phyloP scores from a whole-genome alignment of 2,113 vertebrate genomes.

The Leucoraja erinaceus region DNA sequence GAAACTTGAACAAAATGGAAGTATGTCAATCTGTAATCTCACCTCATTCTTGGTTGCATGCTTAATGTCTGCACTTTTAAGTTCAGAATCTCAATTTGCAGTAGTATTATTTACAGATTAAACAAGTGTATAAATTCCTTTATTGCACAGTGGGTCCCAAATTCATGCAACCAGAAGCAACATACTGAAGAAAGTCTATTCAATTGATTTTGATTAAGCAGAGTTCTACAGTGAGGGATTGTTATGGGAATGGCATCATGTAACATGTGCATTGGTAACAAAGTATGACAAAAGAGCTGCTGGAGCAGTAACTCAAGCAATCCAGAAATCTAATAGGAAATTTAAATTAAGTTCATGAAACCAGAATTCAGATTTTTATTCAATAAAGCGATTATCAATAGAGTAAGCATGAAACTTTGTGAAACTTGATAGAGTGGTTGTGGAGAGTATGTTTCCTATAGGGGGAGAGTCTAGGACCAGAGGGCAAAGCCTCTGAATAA shows the following conservation, averaged over 20 bases:
- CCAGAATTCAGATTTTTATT: too few species aligned
- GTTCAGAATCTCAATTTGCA: neutral
- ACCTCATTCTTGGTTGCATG: neutral
- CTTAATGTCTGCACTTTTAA: neutral
- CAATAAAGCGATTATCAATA: too few species aligned
- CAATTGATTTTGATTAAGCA: neutral
- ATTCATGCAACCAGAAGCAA: neutral
- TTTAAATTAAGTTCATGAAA: too few species aligned
- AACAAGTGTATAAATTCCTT: neutral
- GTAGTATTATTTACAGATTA: neutral
- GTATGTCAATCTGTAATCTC: neutral
- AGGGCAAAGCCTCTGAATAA: too few species aligned
- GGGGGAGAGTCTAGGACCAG: too few species aligned
- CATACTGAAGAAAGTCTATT: neutral
- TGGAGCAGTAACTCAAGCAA: too few species aligned
- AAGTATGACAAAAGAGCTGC: neutral
- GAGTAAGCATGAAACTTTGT: too few species aligned
- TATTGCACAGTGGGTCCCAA: neutral
- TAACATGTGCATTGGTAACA: neutral
- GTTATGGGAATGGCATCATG: neutral
- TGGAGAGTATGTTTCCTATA: too few species aligned
- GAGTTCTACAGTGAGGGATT: neutral
- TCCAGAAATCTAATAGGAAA: too few species aligned
- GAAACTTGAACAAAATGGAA: neutral
- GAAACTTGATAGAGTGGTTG: too few species aligned